Percentiles rank a stretch among this genome's conserved stretches.
These are phyloP conservation scores for Drosophila serrata DNA, from an alignment of 1,140 invertebrate genomes.

Conservation along the genomic window DNA sequence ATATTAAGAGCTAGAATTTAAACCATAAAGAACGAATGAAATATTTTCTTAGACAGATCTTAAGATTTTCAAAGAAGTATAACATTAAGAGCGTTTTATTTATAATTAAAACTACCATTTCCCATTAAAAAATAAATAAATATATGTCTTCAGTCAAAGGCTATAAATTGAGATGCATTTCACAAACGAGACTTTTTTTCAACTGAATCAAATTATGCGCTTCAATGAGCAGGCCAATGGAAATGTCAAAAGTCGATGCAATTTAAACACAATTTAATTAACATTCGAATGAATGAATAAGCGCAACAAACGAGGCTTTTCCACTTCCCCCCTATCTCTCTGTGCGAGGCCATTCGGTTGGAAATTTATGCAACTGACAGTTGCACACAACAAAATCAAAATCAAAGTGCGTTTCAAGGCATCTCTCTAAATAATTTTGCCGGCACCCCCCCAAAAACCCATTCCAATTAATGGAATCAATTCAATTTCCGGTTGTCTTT, in stretches of 20 bases:
- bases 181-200: conserved; percentile 50
- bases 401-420: conserved; percentile 53
- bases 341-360: conserved; percentile 62
- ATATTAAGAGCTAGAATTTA: too few relatives aligned
- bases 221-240: conserved; percentile 57
- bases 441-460: neutral
- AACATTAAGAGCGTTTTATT: neutral
- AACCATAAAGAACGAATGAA: too few relatives aligned
- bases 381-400: conserved; percentile 78
- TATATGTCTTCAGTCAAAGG: conserved; percentile 19
- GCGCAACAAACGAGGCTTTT: conserved; percentile 36
- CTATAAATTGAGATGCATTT: conserved; percentile 10
- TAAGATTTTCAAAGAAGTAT: neutral
- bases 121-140: neutral
- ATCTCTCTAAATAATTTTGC: conserved; percentile 61
- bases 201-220: conserved; percentile 66
- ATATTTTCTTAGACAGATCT: too few relatives aligned
- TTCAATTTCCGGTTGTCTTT: conserved; percentile 11
- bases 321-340: conserved; percentile 16
- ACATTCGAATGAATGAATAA: conserved; percentile 59
- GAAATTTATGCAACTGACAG: conserved; percentile 79
- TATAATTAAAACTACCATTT: too few relatives aligned
- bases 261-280: conserved; percentile 80
- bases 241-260: conserved; percentile 59
- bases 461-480: conserved; percentile 28